Conservation (phyloP, 2,113 vertebrate genomes). For the Calyptomena viridis region DNA sequence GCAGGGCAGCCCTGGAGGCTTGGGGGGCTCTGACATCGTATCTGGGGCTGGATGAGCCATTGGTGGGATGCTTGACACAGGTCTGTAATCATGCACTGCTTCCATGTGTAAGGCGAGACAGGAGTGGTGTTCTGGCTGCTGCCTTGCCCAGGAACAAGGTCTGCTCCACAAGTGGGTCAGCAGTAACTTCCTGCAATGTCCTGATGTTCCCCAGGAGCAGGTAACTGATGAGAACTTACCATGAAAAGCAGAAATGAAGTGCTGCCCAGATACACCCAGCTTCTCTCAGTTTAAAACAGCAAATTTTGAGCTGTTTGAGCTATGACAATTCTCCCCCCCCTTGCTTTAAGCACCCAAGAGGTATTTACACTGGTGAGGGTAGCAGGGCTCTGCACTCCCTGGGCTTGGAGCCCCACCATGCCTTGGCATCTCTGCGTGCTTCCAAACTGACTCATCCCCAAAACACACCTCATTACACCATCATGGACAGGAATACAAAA, state of each 20-base stretch:
- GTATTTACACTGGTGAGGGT: neutral
- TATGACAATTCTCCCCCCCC: neutral
- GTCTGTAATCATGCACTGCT: neutral
- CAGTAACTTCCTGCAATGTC: neutral
- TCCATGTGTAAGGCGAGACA: neutral
- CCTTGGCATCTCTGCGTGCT: neutral
- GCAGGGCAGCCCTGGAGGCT: neutral
- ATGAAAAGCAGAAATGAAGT: neutral
- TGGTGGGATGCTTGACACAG: too few species aligned
- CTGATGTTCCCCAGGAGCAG: neutral
- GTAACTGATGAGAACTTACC: neutral
- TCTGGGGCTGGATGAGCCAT: neutral
- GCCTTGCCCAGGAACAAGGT: neutral
- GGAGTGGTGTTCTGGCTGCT: neutral
- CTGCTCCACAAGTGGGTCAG: neutral
- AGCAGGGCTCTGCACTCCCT: neutral
- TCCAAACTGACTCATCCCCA: neutral
- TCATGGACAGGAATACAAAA: neutral
- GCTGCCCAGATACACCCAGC: neutral
- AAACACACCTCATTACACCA: neutral
- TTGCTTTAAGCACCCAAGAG: neutral
- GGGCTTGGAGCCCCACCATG: neutral
- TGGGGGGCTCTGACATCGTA: fast-evolving
- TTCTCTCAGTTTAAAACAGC: neutral
- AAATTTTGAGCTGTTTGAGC: neutral